Conservation (phyloP, 2,888 invertebrate species). For the Tachina fera region DNA sequence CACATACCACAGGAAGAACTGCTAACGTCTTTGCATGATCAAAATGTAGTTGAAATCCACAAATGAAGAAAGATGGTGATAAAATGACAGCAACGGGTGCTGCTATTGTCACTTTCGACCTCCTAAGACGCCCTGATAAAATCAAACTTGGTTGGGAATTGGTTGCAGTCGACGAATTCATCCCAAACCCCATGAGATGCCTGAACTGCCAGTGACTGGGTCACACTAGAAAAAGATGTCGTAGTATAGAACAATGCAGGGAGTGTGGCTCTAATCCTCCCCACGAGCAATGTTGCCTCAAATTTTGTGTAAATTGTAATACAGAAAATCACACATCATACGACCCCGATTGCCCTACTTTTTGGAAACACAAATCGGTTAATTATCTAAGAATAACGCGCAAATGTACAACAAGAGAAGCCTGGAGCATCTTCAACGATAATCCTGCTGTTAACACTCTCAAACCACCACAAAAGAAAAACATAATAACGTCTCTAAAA, state of each 20-base stretch:
- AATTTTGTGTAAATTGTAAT: background rate
- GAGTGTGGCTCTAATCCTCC: too few species aligned
- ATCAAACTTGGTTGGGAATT: background rate
- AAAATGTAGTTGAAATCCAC: background rate
- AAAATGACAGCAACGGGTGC: constrained; percentile 8
- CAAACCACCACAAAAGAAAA: too few species aligned
- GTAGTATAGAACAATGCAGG: background rate
- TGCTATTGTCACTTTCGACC: constrained; percentile 1
- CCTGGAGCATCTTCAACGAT: too few species aligned
- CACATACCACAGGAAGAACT: background rate
- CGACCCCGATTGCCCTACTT: background rate
- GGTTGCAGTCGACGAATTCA: constrained; percentile 7
- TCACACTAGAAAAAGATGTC: background rate
- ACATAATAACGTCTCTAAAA: too few species aligned
- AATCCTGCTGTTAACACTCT: too few species aligned
- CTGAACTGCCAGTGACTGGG: background rate
- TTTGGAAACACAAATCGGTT: too few species aligned
- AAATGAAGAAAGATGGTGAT: constrained; percentile 5
- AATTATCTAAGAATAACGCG: too few species aligned
- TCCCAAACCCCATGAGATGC: background rate
- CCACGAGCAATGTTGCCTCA: background rate
- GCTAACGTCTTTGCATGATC: background rate
- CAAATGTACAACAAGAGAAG: too few species aligned
- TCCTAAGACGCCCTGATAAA: background rate
- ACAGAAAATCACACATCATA: background rate